phyloP scores from a whole-genome alignment of 2,113 vertebrate species.

The Phycodurus eques region DNA sequence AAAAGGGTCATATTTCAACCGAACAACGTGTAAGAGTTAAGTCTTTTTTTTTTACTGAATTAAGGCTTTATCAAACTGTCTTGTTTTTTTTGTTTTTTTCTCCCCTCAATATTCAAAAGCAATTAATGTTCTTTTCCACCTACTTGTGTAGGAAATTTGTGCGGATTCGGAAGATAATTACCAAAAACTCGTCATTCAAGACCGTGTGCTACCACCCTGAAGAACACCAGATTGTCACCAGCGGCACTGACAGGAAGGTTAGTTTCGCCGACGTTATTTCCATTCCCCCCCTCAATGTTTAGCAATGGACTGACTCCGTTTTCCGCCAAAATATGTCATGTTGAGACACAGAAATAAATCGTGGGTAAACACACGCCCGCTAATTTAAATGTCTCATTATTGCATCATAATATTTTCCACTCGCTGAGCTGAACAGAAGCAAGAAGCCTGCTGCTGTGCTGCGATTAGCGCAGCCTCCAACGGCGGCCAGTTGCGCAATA shows the following conservation, averaged over 20 bases:
- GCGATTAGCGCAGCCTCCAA: slow-evolving; percentile 13
- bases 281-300: not conserved
- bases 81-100: not conserved
- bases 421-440: slow-evolving; percentile 11
- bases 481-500: slow-evolving; percentile 18
- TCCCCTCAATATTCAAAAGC: not conserved
- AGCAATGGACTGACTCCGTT: not conserved
- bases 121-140: not conserved
- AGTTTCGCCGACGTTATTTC: not conserved
- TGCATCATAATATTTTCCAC: slow-evolving; percentile 33
- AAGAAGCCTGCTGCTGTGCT: slow-evolving; percentile 13
- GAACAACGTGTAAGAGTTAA: too few species aligned
- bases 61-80: not conserved
- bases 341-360: not conserved
- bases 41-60: not conserved
- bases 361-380: slow-evolving; percentile 3
- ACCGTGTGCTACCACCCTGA: slow-evolving; percentile 87
- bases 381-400: slow-evolving; percentile 24
- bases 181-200: slow-evolving; percentile 78
- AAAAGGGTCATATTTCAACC: too few species aligned
- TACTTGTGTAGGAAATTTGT: slow-evolving; percentile 71
- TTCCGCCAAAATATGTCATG: not conserved
- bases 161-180: slow-evolving; percentile 82
- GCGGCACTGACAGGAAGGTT: slow-evolving; percentile 87
- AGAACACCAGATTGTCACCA: slow-evolving; percentile 84